Percentiles rank a stretch among this genome's conserved stretches.
phyloP scores from a whole-genome alignment of 2,797 vertebrate genomes.

The Mormyrops boulengeri region DNA sequence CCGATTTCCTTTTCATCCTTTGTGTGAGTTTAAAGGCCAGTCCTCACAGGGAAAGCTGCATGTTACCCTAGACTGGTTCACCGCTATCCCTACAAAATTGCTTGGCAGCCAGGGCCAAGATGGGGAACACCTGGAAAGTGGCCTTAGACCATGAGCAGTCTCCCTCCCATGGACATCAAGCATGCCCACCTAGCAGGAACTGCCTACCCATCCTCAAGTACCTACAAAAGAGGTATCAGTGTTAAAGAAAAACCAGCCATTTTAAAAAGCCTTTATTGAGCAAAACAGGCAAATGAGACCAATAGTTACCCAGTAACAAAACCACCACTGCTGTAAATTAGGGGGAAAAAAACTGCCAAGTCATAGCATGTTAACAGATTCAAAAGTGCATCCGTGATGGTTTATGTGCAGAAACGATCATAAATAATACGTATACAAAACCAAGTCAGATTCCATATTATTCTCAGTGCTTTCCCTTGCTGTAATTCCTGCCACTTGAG shows the following conservation, averaged over 20 bases:
- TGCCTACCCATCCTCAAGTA: background rate
- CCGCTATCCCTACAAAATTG: slow-evolving; percentile 46
- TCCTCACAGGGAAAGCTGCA: background rate
- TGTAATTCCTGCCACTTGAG: background rate
- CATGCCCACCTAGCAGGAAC: background rate
- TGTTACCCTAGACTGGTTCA: slow-evolving; percentile 44
- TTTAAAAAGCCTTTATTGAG: slow-evolving; percentile 53
- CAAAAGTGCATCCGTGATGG: slow-evolving; percentile 57
- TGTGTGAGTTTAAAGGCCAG: background rate
- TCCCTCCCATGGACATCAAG: slow-evolving; percentile 56
- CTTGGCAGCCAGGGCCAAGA: slow-evolving; percentile 52
- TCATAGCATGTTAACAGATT: slow-evolving; percentile 25
- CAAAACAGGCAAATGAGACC: slow-evolving; percentile 38
- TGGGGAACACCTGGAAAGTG: slow-evolving; percentile 41
- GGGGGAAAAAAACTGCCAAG: slow-evolving; percentile 32
- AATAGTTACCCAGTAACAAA: slow-evolving; percentile 24
- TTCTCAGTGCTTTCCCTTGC: background rate
- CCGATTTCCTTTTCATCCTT: background rate
- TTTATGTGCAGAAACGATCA: background rate
- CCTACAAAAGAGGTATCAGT: background rate
- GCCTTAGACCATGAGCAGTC: slow-evolving; percentile 56
- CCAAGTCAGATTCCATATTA: background rate
- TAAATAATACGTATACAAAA: background rate
- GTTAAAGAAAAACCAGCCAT: background rate
- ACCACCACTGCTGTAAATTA: slow-evolving; percentile 29